A percentile compares a stretch with the other conserved stretches of the same genome.
phyloP scores from a whole-genome alignment of 1,140 invertebrate species.

The Agrypnia vestita region DNA sequence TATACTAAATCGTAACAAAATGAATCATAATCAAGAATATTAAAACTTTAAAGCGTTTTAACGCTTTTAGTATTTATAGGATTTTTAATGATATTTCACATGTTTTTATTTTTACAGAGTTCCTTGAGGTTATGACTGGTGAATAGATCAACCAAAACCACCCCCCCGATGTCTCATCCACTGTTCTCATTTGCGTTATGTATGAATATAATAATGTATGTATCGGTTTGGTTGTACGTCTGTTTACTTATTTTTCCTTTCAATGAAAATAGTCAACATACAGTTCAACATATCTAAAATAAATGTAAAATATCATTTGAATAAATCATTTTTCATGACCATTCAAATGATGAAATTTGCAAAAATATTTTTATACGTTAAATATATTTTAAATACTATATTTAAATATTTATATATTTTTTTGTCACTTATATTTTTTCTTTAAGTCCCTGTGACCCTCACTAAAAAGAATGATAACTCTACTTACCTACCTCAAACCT shows the following conservation, averaged over 20 bases:
- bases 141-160: slow-evolving; percentile 63
- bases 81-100: slow-evolving; percentile 37
- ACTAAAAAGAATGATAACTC: too few relatives aligned
- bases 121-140: slow-evolving; percentile 82
- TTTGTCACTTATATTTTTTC: too few relatives aligned
- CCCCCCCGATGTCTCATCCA: neutral
- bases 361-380: neutral
- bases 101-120: slow-evolving; percentile 74
- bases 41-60: too few relatives aligned
- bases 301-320: neutral
- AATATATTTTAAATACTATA: neutral
- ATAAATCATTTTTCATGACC: slow-evolving; percentile 15
- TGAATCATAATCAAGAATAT: too few relatives aligned
- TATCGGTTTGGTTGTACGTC: neutral
- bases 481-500: too few relatives aligned
- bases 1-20: too few relatives aligned
- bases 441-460: too few relatives aligned
- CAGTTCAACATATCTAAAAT: neutral
- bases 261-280: neutral
- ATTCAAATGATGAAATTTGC: neutral
- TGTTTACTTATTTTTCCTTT: neutral
- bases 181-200: neutral
- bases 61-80: too few relatives aligned
- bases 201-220: neutral
- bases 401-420: neutral